Evolutionary conservation across 2,888 invertebrate genomes (phyloP), one percentile per base, ranked within the genome.

Genomic region (Ischnura elegans): DNA sequence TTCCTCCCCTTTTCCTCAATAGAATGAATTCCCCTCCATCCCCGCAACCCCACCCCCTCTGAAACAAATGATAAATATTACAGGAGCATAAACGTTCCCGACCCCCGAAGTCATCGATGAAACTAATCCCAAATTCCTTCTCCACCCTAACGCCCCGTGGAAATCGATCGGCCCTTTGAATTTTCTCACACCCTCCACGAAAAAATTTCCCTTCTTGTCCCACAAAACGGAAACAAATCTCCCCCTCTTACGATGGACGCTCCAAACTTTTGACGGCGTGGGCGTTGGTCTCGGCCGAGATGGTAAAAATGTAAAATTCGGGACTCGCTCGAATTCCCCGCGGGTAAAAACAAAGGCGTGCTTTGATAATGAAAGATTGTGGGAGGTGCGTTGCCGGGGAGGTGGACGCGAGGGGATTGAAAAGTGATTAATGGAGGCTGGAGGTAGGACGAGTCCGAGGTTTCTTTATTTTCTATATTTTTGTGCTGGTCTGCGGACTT

Each of bases 321-420:
- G 25, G 36, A 76, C n/a, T 36, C 76, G 76, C 36, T 76, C 76
- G 36, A 36, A 76, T 76, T 76, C 76, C 76, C 76, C 29, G 76
- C 76, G 36, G 36, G 76, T 76, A 76, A 76, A 76, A 76, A 76
- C 76, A 76, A 76, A 76, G 36, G 76, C 76, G 76, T 76, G 76
- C 76, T 76, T 76, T 76, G 76, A 76, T 76, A 36, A 76, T 76
- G 36, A 76, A 76, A 76, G 36, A 76, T 76, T 61, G 76, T 8
- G 76, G 36, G 29, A 25, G n/a, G n/a, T n/a, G n/a, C n/a, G n/a
- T n/a, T n/a, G n/a, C n/a, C n/a, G n/a, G n/a, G n/a, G n/a, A n/a
- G n/a, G n/a, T n/a, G n/a, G n/a, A n/a, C n/a, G n/a, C n/a, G n/a
- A n/a, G n/a, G n/a, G n/a, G n/a, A n/a, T n/a, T n/a, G n/a, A n/a